These are phyloP conservation scores for Mionectes macconnelli DNA, from an alignment of 2,113 vertebrate genomes.

Conservation along the genomic window DNA sequence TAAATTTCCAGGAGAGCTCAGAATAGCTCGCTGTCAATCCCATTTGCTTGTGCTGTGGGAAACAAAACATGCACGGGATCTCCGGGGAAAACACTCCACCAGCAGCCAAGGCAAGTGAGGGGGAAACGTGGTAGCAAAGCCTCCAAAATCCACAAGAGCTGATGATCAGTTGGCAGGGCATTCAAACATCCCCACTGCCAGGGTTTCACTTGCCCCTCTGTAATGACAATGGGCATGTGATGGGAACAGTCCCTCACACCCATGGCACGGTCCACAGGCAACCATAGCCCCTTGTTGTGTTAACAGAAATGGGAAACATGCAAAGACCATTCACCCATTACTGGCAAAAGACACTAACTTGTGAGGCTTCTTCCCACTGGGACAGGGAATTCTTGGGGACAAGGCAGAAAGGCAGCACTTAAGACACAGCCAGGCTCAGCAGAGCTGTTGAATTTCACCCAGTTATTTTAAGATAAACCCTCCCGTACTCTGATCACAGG, in stretches of 20 bases:
- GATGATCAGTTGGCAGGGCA: background rate
- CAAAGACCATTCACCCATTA: background rate
- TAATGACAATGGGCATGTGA: fast-evolving
- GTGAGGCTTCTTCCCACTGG: fast-evolving
- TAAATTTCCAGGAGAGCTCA: background rate
- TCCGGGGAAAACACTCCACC: background rate
- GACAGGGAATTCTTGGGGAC: background rate
- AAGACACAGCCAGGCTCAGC: background rate
- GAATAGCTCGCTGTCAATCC: background rate
- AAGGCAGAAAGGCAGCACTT: background rate
- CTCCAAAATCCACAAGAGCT: background rate
- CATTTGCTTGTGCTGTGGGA: background rate
- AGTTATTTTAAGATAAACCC: background rate
- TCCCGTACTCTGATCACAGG: background rate
- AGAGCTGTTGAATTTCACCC: background rate
- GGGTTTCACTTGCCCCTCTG: too few relatives aligned
- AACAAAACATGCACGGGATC: background rate
- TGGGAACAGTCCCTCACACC: background rate
- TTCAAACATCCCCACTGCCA: background rate
- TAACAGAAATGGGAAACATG: background rate
- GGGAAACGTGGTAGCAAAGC: background rate
- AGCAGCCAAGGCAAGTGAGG: background rate
- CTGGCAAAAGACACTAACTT: background rate
- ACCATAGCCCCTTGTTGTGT: background rate
- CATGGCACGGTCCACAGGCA: fast-evolving